Evolutionary conservation across 2,113 vertebrate genomes (phyloP), one percentile per base, ranked within the genome.

Genomic region (Plotosus lineatus): DNA sequence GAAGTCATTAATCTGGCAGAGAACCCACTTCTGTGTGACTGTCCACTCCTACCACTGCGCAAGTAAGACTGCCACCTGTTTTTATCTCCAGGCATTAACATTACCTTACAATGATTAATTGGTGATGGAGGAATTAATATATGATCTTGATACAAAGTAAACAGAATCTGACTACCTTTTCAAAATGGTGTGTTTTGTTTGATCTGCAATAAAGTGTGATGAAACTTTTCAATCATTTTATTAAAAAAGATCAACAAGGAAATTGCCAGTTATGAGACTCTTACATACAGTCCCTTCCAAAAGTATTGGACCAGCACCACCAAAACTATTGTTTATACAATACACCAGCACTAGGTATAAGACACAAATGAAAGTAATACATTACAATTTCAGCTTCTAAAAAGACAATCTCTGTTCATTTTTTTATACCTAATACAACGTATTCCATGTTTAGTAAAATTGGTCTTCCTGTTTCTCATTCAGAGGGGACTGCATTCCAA

Each of bases 1-100:
- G 96, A 98, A 83, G 94, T 96, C 85, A 92, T 98, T 69, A 97
- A 96, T 88, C 92, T 99, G 85, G 92, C 92, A 0, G 92, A 95
- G 12, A 95, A 98, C 69, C 95, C 96, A 60, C 94, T 98, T 87
- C 91, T 88, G 85, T 98, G 98, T 0, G 91, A 96, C 90, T 99
- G 97, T 84, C 93, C 92, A 61, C 93, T 98, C 79, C 93, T 98
- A 73, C 94, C 92, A 0, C 90, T 99, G 55, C 93, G 79, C 91
- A 93, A 93, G 96, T 98, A 88, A 91, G 93, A 69, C 4, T n/a
- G 71, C 6, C 50, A 19, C 38, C 36, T 6, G 63, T 11, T 36
- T 9, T 21, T 15, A 58, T 63, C 3, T 68, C 8, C 31, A 1
- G 48, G n/a, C 2, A 0, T 50, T 28, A 48, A 50, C 69, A 72